phyloP scores from a whole-genome alignment of 2,797 vertebrate species.

The Sebastes ruberrimus region DNA sequence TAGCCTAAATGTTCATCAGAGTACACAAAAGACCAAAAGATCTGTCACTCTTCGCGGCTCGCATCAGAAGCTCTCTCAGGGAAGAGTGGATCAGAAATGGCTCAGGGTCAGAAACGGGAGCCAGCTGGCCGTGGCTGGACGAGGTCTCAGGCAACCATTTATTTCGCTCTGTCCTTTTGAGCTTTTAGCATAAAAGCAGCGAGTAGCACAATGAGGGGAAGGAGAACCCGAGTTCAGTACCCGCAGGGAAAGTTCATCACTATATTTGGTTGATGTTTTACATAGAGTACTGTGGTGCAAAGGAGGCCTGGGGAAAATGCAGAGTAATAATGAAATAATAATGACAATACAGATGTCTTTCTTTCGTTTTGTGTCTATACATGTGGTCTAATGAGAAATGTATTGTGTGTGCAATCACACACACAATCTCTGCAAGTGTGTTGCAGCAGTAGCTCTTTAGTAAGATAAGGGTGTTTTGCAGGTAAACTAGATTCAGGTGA shows the following conservation, averaged over 20 bases:
- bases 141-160: slow-evolving; percentile 59
- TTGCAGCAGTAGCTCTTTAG: neutral
- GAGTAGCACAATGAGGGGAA: slow-evolving; percentile 54
- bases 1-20: slow-evolving; percentile 71
- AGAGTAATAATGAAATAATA: slow-evolving; percentile 7
- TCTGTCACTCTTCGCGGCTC: slow-evolving; percentile 51
- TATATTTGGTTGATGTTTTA: slow-evolving; percentile 59
- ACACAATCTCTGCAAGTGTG: neutral
- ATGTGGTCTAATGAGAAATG: neutral
- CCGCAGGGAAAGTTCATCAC: slow-evolving; percentile 52
- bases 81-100: slow-evolving; percentile 53
- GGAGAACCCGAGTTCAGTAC: slow-evolving; percentile 42
- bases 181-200: slow-evolving; percentile 68
- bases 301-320: neutral
- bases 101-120: slow-evolving; percentile 52
- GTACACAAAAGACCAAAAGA: slow-evolving; percentile 47
- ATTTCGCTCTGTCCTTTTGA: slow-evolving; percentile 56
- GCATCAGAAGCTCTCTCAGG: slow-evolving; percentile 41
- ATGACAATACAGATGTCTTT: neutral
- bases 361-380: neutral
- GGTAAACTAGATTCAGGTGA: slow-evolving; percentile 48
- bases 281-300: slow-evolving; percentile 15
- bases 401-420: neutral
- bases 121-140: slow-evolving; percentile 56
- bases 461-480: slow-evolving; percentile 26